A percentile compares a stretch with the other conserved stretches of the same genome.
phyloP scores from a whole-genome alignment of 1,140 invertebrate species.

The Leptinotarsa defecta region DNA sequence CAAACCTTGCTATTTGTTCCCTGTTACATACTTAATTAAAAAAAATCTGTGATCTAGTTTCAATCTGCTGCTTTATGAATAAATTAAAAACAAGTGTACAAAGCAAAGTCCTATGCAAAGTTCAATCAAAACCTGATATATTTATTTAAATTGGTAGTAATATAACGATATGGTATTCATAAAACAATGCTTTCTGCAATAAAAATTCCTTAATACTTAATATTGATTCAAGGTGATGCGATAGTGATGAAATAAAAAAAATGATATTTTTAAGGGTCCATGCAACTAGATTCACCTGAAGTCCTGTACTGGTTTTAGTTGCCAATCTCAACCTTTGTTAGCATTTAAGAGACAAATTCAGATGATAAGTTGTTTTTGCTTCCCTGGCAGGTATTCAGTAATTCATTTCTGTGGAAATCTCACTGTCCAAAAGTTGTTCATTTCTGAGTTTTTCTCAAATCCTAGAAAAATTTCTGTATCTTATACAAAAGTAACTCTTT shows the following conservation, averaged over 20 bases:
- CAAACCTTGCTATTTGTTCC: background rate
- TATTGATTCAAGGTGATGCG: slow-evolving; percentile 28
- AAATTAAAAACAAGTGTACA: slow-evolving; percentile 34
- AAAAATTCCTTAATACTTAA: background rate
- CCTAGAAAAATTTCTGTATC: too few relatives aligned
- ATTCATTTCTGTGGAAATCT: too few relatives aligned
- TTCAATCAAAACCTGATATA: slow-evolving; percentile 40
- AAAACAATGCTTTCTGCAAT: background rate
- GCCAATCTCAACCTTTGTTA: slow-evolving; percentile 29
- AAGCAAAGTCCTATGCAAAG: slow-evolving; percentile 29
- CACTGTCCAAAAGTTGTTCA: too few relatives aligned
- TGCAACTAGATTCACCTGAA: slow-evolving; percentile 29
- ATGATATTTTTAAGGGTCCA: slow-evolving; percentile 39
- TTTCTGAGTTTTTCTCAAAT: too few relatives aligned
- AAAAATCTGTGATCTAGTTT: slow-evolving; percentile 49
- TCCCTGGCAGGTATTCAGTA: too few relatives aligned
- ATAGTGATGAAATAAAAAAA: slow-evolving; percentile 28
- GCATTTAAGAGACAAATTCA: slow-evolving; percentile 10
- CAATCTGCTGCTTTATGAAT: slow-evolving; percentile 47
- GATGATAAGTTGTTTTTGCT: too few relatives aligned
- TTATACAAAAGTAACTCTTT: background rate
- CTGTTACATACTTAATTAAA: slow-evolving; percentile 21
- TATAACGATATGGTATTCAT: slow-evolving; percentile 25
- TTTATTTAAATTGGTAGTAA: slow-evolving; percentile 5
- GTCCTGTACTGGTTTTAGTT: slow-evolving; percentile 25